Evolutionary conservation across 2,113 vertebrate species (phyloP), one percentile per base, ranked within the genome.

Genomic region (Pseudopodoces humilis): DNA sequence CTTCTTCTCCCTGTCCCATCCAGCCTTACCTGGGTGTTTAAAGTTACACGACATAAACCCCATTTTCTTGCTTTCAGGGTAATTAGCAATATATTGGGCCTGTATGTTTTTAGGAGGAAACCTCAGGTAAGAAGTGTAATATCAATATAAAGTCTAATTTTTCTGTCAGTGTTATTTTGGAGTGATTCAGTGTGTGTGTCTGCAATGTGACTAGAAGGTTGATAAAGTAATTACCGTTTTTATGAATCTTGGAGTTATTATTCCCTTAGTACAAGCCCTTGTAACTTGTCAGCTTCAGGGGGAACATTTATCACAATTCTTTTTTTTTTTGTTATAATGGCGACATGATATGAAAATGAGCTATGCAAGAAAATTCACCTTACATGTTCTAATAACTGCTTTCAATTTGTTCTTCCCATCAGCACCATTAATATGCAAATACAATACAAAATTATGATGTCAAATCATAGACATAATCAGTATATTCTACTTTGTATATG

Each of bases 201-300:
- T 96, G 67, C 91, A 94, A 90, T 97, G 90, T 92, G 96, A 96
- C 83, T 96, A 15, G 77, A 96, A 97, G 95, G 96, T 97, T 97
- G 89, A 96, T 96, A 92, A 97, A 95, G 86, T 95, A 97, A 97
- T 97, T 97, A 95, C 92, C 71, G 67, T 82, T 97, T 97, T 97
- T 97, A 97, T 95, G 93, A 97, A 97, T 97, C 91, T 97, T 96
- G 59, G 94, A 97, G 86, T 96, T 92, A 92, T 96, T 95, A 97
- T 95, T 96, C 92, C 95, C 97, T 78, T 71, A 87, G 86, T 96
- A 86, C 46, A 94, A 92, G 91, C 72, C 86, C 95, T 97, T 97
- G 71, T 97, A 96, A 97, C 88, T 96, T 95, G 86, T 85, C 90
- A 77, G 95, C 97, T 97, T 95, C 67, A 78, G 86, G 90, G 83